These are phyloP conservation scores for Falco novaeseelandiae DNA, from an alignment of 2,797 vertebrate species.

Conservation along the genomic window DNA sequence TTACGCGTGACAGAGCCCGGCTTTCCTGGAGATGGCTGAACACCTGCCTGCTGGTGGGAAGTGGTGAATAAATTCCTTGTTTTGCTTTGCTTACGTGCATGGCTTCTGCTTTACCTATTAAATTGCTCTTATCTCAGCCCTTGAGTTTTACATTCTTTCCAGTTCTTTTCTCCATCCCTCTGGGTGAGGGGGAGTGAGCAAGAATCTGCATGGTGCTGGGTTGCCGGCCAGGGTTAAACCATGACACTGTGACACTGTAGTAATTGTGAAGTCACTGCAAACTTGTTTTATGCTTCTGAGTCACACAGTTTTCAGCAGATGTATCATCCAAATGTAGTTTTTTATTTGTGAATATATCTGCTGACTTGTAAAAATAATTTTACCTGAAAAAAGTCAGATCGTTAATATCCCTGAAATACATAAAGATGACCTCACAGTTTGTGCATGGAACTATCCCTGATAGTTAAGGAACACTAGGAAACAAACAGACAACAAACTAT, in stretches of 20 bases:
- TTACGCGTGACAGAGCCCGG: too few relatives aligned
- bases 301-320: not conserved
- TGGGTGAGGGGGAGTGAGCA: too few relatives aligned
- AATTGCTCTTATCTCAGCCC: too few relatives aligned
- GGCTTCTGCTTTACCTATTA: too few relatives aligned
- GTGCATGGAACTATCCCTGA: not conserved
- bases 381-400: not conserved
- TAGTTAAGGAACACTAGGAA: not conserved
- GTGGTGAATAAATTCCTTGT: too few relatives aligned
- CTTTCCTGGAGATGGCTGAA: too few relatives aligned
- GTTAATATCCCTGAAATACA: not conserved
- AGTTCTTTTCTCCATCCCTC: too few relatives aligned
- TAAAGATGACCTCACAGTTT: not conserved
- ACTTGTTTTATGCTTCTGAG: not conserved
- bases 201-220: too few relatives aligned
- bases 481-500: not conserved
- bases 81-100: too few relatives aligned
- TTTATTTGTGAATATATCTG: not conserved
- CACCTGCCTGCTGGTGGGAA: too few relatives aligned
- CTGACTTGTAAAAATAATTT: not conserved
- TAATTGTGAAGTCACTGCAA: not conserved
- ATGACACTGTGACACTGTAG: not conserved
- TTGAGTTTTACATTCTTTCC: too few relatives aligned
- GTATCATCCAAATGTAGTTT: not conserved
- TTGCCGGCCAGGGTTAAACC: too few relatives aligned